Conservation (phyloP, 64 coral and sea anemone genomes). For the Stichodactyla mertensii region DNA sequence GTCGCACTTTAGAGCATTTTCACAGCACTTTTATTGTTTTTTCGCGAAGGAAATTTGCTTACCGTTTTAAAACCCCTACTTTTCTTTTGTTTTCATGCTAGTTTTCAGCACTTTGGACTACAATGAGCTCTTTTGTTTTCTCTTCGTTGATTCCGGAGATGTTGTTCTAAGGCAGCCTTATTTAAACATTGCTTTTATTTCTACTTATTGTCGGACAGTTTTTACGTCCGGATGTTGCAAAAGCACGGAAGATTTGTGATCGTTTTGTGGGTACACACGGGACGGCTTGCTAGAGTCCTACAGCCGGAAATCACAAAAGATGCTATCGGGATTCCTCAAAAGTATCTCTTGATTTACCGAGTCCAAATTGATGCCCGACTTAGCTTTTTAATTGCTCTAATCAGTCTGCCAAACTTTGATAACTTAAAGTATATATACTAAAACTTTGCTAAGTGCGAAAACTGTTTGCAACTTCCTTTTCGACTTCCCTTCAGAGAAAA, state of each 20-base stretch:
- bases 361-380: conserved; percentile 18
- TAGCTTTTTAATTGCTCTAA: conserved; percentile 23
- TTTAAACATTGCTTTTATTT: conserved; percentile 17
- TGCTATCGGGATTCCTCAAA: conserved; percentile 1
- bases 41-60: conserved; percentile 11
- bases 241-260: conserved; percentile 17
- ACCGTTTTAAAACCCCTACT: conserved; percentile 2
- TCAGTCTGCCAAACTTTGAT: conserved; percentile 11
- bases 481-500: not conserved
- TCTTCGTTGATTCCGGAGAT: conserved; percentile 6
- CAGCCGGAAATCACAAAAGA: conserved; percentile 15
- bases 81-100: conserved; percentile 17
- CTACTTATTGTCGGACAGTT: conserved; percentile 14
- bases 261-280: conserved; percentile 6
- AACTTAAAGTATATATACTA: conserved; percentile 18
- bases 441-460: conserved; percentile 12
- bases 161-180: conserved; percentile 13
- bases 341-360: conserved; percentile 16
- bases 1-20: not conserved
- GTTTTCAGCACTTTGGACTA: not conserved
- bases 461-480: conserved; percentile 1
- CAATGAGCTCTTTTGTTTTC: conserved; percentile 6
- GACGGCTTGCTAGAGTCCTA: not conserved
- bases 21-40: conserved; percentile 2
- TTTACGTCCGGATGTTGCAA: conserved; percentile 20